Base-by-base conservation (phyloP, 2,888 invertebrate genomes). In the Tryphoninae sp. region DNA sequence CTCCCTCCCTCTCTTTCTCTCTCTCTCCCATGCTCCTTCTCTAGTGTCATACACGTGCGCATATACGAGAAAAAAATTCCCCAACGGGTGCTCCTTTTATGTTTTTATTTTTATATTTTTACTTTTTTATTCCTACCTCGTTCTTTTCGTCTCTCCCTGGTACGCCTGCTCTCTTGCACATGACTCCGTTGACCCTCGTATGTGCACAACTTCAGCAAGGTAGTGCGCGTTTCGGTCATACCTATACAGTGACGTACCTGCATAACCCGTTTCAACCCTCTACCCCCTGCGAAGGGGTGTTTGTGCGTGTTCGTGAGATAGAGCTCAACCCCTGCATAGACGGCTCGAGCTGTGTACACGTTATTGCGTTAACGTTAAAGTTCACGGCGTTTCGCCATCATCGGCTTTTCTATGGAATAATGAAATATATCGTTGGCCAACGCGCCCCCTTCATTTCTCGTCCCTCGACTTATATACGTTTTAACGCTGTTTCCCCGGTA, bases 391-490 rank as follows among this genome's bases (percentile, higher is more conserved):
- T 81, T 68, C 78, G 69, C 80, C 78, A 77, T 83, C 80, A 84
- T 84, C 83, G 80, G 81, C 78, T 85, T 84, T 84, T 78, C 82
- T 61, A 78, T 51, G 69, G 79, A 84, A 85, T 84, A 84, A 85
- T 85, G 85, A 85, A 85, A 85, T 82, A 85, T 84, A 85, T 83
- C 78, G 84, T 76, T 81, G 69, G 69, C 61, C 74, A 45, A 55
- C 73, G 69, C 68, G 33, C 78, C 40, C 67, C 74, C 33, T 16
- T 9, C 11, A 11, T 13, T 13, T 45, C 45, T 13, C 71, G 69
- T 49, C 68, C 80, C 71, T 53, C 51, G 59, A 69, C 79, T 79
- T 76, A 76, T 79, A 73, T n/a, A 22, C 40, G 23, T 26, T 64
- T 76, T 16, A 19, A 45, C 19, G 42, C 49, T 53, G 22, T 51